A percentile compares a stretch with the other conserved stretches of the same genome.
Evolutionary conservation across 2,797 vertebrate species (phyloP).

Genomic region (Morus bassanus): DNA sequence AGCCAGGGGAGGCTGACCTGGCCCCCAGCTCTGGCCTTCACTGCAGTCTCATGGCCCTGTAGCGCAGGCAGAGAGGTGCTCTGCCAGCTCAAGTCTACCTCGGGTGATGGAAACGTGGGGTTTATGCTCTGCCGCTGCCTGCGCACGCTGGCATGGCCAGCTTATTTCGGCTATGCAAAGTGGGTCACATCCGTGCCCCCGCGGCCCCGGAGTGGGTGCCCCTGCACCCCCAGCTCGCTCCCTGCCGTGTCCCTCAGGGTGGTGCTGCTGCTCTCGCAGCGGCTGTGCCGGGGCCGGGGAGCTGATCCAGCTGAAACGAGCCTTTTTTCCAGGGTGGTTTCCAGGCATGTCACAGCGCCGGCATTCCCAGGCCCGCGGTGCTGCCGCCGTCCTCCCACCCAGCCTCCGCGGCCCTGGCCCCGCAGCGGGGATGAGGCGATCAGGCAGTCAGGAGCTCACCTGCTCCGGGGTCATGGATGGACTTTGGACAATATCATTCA

Average conservation of each 20-base stretch:
- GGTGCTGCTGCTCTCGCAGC: slow-evolving; percentile 59
- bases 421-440: rapidly evolving
- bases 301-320: neutral
- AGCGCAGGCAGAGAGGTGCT: neutral
- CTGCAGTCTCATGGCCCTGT: rapidly evolving
- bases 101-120: rapidly evolving
- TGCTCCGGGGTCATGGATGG: neutral
- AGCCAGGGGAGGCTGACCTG: neutral
- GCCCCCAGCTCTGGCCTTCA: neutral
- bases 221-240: neutral
- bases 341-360: neutral
- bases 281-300: neutral
- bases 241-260: slow-evolving; percentile 27
- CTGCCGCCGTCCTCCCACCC: neutral
- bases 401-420: rapidly evolving
- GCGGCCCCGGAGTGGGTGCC: rapidly evolving
- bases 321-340: slow-evolving; percentile 32
- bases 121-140: neutral
- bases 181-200: neutral
- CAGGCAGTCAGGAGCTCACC: neutral
- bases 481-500: neutral
- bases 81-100: neutral
- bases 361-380: neutral
- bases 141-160: rapidly evolving
- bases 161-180: neutral